A percentile compares a stretch with the other conserved stretches of the same genome.
These are phyloP conservation scores for Sisor rabdophorus DNA, from an alignment of 2,113 vertebrate genomes.

Conservation along the genomic window DNA sequence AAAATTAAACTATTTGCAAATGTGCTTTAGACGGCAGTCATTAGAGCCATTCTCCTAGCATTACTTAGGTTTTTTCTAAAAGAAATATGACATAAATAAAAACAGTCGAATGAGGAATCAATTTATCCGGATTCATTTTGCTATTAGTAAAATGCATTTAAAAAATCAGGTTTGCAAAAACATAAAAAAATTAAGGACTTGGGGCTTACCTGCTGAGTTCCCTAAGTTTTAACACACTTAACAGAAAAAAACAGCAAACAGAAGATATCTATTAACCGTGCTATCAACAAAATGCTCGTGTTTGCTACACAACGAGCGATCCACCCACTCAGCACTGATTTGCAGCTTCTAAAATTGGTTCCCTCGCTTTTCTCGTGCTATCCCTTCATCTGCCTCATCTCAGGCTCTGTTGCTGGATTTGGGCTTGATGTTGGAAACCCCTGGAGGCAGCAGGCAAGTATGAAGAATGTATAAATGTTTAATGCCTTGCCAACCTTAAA, in stretches of 20 bases:
- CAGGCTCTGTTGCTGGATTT: conserved; percentile 30
- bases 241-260: conserved; percentile 3
- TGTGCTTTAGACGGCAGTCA: too few species aligned
- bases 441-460: conserved; percentile 38
- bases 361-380: conserved; percentile 18
- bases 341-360: conserved; percentile 38
- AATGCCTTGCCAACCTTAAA: conserved; percentile 44
- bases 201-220: neutral
- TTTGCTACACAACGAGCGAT: conserved; percentile 15
- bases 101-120: neutral
- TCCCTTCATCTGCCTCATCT: conserved; percentile 32
- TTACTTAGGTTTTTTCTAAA: neutral
- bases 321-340: conserved; percentile 15
- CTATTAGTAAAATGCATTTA: neutral
- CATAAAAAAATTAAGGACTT: neutral
- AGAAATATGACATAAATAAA: neutral
- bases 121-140: too few species aligned
- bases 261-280: neutral
- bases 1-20: too few species aligned
- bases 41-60: too few species aligned
- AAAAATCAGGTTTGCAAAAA: neutral
- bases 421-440: conserved; percentile 22
- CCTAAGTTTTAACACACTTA: neutral
- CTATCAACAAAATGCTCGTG: conserved; percentile 3
- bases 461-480: conserved; percentile 48